phyloP scores from a whole-genome alignment of 1,140 invertebrate genomes.

The Aphis gossypii region DNA sequence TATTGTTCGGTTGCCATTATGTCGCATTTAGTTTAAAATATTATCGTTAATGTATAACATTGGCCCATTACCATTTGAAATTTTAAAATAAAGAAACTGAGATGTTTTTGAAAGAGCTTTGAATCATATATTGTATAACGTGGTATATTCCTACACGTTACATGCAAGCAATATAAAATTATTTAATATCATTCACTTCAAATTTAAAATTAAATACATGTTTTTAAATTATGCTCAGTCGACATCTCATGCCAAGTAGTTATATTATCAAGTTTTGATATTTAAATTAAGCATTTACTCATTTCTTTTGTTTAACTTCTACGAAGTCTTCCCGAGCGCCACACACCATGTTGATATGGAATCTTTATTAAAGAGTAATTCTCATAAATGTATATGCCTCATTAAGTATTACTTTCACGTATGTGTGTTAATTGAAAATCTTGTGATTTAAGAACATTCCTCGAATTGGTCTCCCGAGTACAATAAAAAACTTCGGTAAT shows the following conservation, averaged over 20 bases:
- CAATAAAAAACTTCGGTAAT: constrained; percentile 41
- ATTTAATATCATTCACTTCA: background rate
- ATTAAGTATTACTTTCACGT: background rate
- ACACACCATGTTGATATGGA: background rate
- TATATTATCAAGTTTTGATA: constrained; percentile 13
- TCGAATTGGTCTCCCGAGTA: constrained; percentile 23
- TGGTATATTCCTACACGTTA: background rate
- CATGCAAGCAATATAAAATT: background rate
- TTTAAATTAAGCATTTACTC: background rate
- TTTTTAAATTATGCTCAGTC: background rate
- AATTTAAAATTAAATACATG: background rate
- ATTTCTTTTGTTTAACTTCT: background rate
- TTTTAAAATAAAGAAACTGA: background rate
- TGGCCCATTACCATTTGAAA: background rate
- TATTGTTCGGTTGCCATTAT: background rate
- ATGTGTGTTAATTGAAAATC: constrained; percentile 21
- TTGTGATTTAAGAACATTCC: background rate
- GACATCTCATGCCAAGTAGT: background rate
- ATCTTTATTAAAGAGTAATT: constrained; percentile 34
- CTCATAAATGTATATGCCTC: background rate
- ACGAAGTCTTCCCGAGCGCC: background rate
- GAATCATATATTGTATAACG: background rate
- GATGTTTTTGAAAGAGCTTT: background rate
- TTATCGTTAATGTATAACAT: background rate
- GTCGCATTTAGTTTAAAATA: background rate